phyloP scores from a whole-genome alignment of 2,797 vertebrate genomes.

The Phalanger gymnotis region DNA sequence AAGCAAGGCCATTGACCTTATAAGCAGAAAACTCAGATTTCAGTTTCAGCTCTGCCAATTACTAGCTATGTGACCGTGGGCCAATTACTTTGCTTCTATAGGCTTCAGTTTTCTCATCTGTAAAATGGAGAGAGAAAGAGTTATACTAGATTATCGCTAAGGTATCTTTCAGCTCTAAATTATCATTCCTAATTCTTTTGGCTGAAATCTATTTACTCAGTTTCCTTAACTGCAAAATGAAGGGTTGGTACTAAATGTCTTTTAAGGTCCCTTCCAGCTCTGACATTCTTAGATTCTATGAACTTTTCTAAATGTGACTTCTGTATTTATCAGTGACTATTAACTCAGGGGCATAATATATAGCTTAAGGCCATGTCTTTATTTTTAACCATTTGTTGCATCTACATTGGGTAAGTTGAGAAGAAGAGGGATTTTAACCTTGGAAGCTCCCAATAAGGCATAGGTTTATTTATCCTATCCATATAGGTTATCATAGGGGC shows the following conservation, averaged over 20 bases:
- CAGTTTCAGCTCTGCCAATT: not conserved
- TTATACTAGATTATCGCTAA: not conserved
- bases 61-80: not conserved
- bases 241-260: not conserved
- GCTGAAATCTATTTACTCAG: not conserved
- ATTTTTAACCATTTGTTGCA: not conserved
- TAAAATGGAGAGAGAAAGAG: not conserved
- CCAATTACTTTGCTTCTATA: not conserved
- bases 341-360: not conserved
- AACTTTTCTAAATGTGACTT: not conserved
- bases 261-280: not conserved
- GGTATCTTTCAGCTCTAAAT: not conserved
- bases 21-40: not conserved
- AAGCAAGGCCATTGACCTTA: not conserved
- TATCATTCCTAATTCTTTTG: not conserved
- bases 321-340: not conserved
- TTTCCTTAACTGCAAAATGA: not conserved
- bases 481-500: not conserved
- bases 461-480: not conserved
- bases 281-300: not conserved
- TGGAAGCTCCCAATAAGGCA: not conserved
- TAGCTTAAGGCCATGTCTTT: not conserved
- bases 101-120: not conserved
- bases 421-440: not conserved
- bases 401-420: not conserved